A percentile compares a stretch with the other conserved stretches of the same genome.
Evolutionary conservation across 2,797 vertebrate genomes (phyloP).

Genomic region (Tapera naevia): DNA sequence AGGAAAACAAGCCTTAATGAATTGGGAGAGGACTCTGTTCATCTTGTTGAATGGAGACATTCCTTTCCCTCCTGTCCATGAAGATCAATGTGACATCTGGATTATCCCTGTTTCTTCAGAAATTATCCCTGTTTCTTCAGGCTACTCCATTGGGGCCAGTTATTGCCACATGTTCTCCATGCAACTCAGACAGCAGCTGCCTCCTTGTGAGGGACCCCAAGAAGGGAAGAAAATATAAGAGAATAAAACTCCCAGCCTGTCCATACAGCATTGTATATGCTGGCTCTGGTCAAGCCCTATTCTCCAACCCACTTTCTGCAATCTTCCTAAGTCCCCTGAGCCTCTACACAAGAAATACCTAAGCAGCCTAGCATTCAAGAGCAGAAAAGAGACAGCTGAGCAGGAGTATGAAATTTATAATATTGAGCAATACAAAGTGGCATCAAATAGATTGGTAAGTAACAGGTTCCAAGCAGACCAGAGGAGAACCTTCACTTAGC

Average conservation of each 20-base stretch:
- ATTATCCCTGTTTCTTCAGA: neutral
- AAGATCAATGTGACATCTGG: neutral
- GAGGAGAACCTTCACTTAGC: neutral
- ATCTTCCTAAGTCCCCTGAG: neutral
- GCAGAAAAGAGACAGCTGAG: no score
- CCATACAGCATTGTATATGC: rapidly evolving
- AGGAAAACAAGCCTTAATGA: neutral
- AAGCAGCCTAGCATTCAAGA: neutral
- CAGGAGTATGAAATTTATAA: neutral
- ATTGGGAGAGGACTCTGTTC: neutral
- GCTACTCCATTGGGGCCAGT: neutral
- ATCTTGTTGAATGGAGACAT: neutral
- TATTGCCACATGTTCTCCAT: neutral
- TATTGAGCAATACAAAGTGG: neutral
- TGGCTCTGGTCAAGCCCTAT: neutral
- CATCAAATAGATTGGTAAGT: neutral
- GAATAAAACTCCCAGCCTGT: neutral
- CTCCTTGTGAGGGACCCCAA: neutral
- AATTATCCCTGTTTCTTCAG: neutral
- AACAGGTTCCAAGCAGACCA: neutral
- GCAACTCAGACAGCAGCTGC: neutral
- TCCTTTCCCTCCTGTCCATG: neutral
- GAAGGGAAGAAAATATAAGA: neutral
- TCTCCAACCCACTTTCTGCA: neutral
- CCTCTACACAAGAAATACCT: neutral